Evolutionary conservation across 2,888 invertebrate genomes (phyloP).

Genomic region (Osmoderma eremita): DNA sequence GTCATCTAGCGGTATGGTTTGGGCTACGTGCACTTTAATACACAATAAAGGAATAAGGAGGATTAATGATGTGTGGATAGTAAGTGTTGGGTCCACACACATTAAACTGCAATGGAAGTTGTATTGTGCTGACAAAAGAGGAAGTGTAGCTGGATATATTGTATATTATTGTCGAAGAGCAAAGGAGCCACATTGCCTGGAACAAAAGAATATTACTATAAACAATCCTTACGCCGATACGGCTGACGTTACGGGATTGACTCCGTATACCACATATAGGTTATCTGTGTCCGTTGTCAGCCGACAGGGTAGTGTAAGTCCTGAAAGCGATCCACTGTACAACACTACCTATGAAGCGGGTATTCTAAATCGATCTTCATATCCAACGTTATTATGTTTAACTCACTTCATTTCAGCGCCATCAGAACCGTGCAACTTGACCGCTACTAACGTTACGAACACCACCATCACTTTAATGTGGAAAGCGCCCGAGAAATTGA

Average conservation of each 20-base stretch:
- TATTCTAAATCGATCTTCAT: slow-evolving; percentile 53
- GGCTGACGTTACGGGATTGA: slow-evolving; percentile 70
- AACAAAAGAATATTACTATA: slow-evolving; percentile 62
- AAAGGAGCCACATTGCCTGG: slow-evolving; percentile 67
- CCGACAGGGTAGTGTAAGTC: slow-evolving; percentile 66
- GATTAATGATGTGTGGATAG: slow-evolving; percentile 69
- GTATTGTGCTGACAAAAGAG: slow-evolving; percentile 78
- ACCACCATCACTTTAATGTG: slow-evolving; percentile 13
- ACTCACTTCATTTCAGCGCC: slow-evolving; percentile 5
- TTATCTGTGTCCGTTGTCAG: slow-evolving; percentile 75
- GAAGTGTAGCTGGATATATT: slow-evolving; percentile 77
- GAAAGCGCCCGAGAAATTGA: slow-evolving; percentile 9
- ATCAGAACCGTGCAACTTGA: slow-evolving; percentile 5
- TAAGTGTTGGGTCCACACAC: slow-evolving; percentile 64
- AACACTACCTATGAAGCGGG: slow-evolving; percentile 78
- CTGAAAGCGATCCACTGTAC: slow-evolving; percentile 69
- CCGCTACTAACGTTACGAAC: neutral
- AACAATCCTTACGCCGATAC: slow-evolving; percentile 65
- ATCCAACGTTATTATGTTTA: too few species aligned
- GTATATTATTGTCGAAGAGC: slow-evolving; percentile 79
- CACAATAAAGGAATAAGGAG: slow-evolving; percentile 65
- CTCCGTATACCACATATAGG: slow-evolving; percentile 80
- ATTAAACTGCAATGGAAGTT: slow-evolving; percentile 80
- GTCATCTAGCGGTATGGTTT: slow-evolving; percentile 84
- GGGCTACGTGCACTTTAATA: slow-evolving; percentile 80